Evolutionary conservation across 2,113 vertebrate species (phyloP), one percentile per base, ranked within the genome.

Genomic region (Oncorhynchus kisutch): DNA sequence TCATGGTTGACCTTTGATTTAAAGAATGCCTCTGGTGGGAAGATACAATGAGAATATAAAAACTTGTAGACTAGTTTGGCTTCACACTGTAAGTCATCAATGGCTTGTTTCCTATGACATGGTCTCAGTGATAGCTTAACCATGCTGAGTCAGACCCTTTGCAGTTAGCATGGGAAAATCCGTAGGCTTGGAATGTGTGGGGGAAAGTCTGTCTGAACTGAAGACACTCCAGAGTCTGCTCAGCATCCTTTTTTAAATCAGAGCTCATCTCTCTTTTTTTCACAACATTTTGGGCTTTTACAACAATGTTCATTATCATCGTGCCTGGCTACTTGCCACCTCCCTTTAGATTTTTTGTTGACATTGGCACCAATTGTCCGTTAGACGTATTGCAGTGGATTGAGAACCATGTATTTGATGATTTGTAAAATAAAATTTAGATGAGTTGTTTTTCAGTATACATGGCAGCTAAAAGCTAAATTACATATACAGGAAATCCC

Each of bases 101-200:
- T 79, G 77, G 88, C 86, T 86, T 86, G 20, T 62, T 82, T 84
- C 84, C 83, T 79, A 80, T 80, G 90, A 90, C 83, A 80, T 67
- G 75, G 71, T 87, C 84, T 74, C 84, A 77, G 84, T 71, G 86
- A 87, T 86, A 85, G 86, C 85, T 82, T 16, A 7, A 62, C 59
- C 59, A 74, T 77, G 86, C 84, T 90, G 89, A 90, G 85, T 90
- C 89, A 45, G 9, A 2, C 39, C 39, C 39, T 45, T 45, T 45
- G 39, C 39, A 87, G 75, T 2, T 79, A 90, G 88, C 90, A 90
- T 92, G 91, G 91, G 91, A 92, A 92, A 91, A 86, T 88, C 31
- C 78, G 80, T 82, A 73, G 78, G 78, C 57, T 54, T 86, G 89
- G 91, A 92, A 92, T 92, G 88, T 91, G 86, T 51, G 67, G 87